Evolutionary conservation across 2,113 vertebrate species (phyloP).

Genomic region (Alethe diademata): DNA sequence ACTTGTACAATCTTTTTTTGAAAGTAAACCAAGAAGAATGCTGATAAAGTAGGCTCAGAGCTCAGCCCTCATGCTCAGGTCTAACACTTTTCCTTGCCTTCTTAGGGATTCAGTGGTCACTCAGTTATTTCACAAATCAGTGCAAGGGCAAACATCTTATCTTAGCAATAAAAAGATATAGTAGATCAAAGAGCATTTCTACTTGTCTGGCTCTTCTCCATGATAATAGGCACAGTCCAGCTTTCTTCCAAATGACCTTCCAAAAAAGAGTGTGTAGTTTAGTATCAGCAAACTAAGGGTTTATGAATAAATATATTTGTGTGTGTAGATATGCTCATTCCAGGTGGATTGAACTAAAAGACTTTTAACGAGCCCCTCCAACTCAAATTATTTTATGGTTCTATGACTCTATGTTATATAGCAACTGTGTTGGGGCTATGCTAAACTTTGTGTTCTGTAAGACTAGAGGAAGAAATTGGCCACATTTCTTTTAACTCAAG

Average conservation of each 20-base stretch:
- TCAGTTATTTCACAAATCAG: neutral
- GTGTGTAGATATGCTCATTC: fast-evolving
- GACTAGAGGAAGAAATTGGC: neutral
- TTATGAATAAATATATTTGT: neutral
- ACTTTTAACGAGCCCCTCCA: neutral
- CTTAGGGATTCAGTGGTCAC: neutral
- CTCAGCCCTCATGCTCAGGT: neutral
- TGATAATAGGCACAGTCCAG: neutral
- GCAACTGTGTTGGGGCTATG: neutral
- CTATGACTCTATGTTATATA: neutral
- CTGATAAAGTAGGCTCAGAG: neutral
- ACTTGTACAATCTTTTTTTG: neutral
- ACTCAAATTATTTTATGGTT: neutral
- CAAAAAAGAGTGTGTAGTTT: neutral
- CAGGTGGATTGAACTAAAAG: neutral
- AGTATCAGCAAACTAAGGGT: neutral
- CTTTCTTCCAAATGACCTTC: neutral
- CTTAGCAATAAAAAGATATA: neutral
- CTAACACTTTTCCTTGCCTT: neutral
- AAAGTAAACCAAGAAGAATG: neutral
- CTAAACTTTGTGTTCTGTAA: neutral
- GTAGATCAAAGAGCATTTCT: neutral
- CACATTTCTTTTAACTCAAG: neutral
- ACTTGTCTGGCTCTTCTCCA: neutral
- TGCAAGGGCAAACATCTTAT: neutral